A percentile compares a stretch with the other conserved stretches of the same genome.
These are phyloP conservation scores for Gastracanthus pulcherrimus DNA, from an alignment of 2,888 invertebrate genomes.

Conservation along the genomic window DNA sequence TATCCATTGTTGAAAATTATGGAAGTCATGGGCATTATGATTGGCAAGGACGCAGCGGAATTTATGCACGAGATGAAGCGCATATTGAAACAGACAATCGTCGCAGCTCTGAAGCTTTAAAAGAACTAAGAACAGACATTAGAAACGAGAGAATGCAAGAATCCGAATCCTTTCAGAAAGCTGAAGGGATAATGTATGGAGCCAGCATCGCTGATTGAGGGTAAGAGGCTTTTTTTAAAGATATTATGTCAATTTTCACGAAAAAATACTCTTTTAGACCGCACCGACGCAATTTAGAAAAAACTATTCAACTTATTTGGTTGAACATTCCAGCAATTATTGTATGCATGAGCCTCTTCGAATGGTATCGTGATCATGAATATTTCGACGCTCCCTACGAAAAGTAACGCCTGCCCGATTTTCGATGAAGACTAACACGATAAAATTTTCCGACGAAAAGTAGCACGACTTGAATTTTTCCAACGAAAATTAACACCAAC, in stretches of 20 bases:
- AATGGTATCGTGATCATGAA: too few species aligned
- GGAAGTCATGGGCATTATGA: neutral
- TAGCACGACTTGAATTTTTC: too few species aligned
- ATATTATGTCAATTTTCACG: neutral
- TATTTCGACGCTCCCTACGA: too few species aligned
- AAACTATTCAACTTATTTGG: neutral
- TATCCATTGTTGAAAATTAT: too few species aligned
- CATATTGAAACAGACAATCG: neutral
- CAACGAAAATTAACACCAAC: too few species aligned
- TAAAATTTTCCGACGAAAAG: too few species aligned
- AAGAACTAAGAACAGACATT: neutral
- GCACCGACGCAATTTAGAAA: neutral
- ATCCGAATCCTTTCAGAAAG: neutral
- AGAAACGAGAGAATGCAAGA: neutral
- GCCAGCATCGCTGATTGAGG: neutral
- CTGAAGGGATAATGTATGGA: conserved; percentile 11
- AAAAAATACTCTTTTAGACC: neutral
- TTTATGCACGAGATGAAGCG: neutral
- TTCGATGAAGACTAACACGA: too few species aligned
- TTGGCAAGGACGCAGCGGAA: neutral
- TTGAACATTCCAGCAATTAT: conserved; percentile 23
- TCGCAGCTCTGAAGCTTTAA: conserved; percentile 5
- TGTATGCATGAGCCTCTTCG: too few species aligned
- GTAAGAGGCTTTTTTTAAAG: neutral
- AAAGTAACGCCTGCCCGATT: too few species aligned